These are phyloP conservation scores for Sisor rabdophorus DNA, from an alignment of 2,113 vertebrate species.

Conservation along the genomic window DNA sequence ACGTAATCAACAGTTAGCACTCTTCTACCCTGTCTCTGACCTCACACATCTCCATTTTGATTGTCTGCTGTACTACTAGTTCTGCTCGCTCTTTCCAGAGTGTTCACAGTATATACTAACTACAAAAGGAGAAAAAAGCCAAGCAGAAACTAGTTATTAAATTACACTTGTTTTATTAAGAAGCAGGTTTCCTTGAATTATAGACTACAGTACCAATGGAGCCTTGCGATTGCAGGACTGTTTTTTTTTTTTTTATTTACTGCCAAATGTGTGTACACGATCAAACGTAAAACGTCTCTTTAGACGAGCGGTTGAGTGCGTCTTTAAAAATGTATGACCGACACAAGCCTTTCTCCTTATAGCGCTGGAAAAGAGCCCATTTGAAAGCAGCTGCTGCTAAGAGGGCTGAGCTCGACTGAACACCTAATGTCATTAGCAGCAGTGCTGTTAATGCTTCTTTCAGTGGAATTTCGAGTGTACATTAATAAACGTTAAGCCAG, in stretches of 20 bases:
- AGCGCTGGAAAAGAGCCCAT: slow-evolving; percentile 45
- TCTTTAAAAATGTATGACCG: slow-evolving; percentile 49
- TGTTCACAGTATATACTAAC: slow-evolving; percentile 64
- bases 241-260: slow-evolving; percentile 62
- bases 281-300: slow-evolving; percentile 56
- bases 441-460: slow-evolving; percentile 62
- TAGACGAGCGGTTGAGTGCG: slow-evolving; percentile 43
- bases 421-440: slow-evolving; percentile 65
- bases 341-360: slow-evolving; percentile 20
- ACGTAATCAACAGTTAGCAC: slow-evolving; percentile 73
- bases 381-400: slow-evolving; percentile 55
- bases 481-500: slow-evolving; percentile 63
- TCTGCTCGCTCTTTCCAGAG: slow-evolving; percentile 40
- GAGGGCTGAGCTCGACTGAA: slow-evolving; percentile 54
- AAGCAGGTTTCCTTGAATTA: not conserved
- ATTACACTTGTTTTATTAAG: slow-evolving; percentile 10
- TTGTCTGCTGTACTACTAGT: slow-evolving; percentile 42
- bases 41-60: slow-evolving; percentile 68
- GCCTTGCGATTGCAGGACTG: slow-evolving; percentile 53
- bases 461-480: slow-evolving; percentile 63
- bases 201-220: slow-evolving; percentile 39
- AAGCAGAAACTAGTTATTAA: slow-evolving; percentile 32
- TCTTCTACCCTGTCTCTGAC: slow-evolving; percentile 60
- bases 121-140: slow-evolving; percentile 47
- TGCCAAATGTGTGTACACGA: slow-evolving; percentile 49